These are phyloP conservation scores for Oryzias javanicus DNA, from an alignment of 2,113 vertebrate species.

Conservation along the genomic window DNA sequence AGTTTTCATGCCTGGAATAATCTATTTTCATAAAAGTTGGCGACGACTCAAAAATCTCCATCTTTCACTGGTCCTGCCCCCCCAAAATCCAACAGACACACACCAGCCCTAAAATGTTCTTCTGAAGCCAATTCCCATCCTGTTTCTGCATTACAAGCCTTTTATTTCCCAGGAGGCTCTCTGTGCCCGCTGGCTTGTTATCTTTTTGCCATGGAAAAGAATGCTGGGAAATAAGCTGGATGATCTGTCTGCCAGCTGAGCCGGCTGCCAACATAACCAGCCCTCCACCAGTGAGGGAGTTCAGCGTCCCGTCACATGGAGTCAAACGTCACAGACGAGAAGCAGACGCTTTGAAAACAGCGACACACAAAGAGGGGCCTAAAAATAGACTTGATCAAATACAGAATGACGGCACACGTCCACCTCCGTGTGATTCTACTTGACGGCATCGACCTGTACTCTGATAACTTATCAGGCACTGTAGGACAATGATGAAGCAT, in stretches of 20 bases:
- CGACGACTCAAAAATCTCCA: constrained; percentile 44
- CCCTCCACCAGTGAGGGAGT: constrained; percentile 4
- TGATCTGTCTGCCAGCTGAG: constrained; percentile 35
- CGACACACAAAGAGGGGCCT: constrained; percentile 4
- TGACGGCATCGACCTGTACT: constrained; percentile 1
- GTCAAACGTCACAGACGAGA: constrained; percentile 17
- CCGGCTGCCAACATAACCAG: constrained; percentile 26
- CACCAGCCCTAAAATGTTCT: constrained; percentile 24
- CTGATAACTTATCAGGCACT: constrained; percentile 41
- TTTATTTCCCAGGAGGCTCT: constrained; percentile 45
- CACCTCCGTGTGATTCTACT: background rate
- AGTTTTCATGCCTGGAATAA: background rate
- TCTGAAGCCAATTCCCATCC: constrained; percentile 62
- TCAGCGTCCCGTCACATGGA: constrained; percentile 34
- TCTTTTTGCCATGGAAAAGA: constrained; percentile 56
- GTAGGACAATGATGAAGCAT: constrained; percentile 60
- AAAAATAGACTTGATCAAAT: constrained; percentile 2
- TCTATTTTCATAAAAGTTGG: constrained; percentile 43
- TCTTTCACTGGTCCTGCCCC: constrained; percentile 11
- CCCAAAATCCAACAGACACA: no score
- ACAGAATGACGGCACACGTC: background rate
- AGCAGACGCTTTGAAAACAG: constrained; percentile 30
- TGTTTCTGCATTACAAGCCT: constrained; percentile 54
- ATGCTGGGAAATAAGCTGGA: constrained; percentile 59
- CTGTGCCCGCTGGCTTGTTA: constrained; percentile 46